phyloP scores from a whole-genome alignment of 2,888 invertebrate species.

The Idaea biselata region DNA sequence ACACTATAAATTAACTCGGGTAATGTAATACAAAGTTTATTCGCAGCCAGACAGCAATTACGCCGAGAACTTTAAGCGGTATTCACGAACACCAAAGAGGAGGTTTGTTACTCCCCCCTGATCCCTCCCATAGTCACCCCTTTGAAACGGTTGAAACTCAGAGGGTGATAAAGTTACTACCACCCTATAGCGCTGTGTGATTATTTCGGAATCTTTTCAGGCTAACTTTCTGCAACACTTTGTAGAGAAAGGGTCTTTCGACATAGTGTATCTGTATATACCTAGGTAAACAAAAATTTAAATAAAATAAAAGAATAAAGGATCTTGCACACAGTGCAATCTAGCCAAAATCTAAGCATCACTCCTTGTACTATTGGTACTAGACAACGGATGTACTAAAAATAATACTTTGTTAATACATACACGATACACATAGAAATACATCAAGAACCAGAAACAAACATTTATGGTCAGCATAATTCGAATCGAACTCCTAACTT shows the following conservation, averaged over 20 bases:
- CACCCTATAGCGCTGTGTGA: conserved; percentile 54
- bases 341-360: too few species aligned
- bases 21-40: conserved; percentile 79
- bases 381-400: too few species aligned
- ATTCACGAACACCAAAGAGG: conserved; percentile 72
- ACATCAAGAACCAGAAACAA: too few species aligned
- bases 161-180: conserved; percentile 62
- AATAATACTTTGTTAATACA: too few species aligned
- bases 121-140: conserved; percentile 48
- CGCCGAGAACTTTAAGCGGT: conserved; percentile 72
- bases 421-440: too few species aligned
- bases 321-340: too few species aligned
- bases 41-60: conserved; percentile 77
- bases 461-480: too few species aligned
- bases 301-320: too few species aligned
- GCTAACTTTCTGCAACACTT: conserved; percentile 56
- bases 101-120: conserved; percentile 37
- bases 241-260: conserved; percentile 34
- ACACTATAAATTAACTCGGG: conserved; percentile 74
- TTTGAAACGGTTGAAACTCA: conserved; percentile 58
- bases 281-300: too few species aligned
- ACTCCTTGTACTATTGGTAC: too few species aligned
- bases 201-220: conserved; percentile 65
- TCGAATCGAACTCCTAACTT: too few species aligned
- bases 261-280: conserved; percentile 16